These are phyloP conservation scores for Deilephila porcellus DNA, from an alignment of 2,888 invertebrate genomes.

Conservation along the genomic window DNA sequence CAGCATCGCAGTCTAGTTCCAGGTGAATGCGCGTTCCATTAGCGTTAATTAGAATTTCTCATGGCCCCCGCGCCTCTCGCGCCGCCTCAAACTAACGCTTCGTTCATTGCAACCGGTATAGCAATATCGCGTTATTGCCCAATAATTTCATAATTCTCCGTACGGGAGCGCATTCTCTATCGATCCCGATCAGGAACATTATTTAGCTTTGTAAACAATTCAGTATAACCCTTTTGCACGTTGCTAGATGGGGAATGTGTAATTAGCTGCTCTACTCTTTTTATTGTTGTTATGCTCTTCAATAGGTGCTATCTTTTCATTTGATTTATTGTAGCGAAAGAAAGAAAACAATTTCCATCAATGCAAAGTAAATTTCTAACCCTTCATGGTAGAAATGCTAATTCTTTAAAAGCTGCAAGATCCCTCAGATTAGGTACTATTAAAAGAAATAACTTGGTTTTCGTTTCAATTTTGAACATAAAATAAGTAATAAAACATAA, in stretches of 20 bases:
- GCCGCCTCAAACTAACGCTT: constrained; percentile 39
- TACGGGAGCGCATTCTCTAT: constrained; percentile 17
- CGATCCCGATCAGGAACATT: not conserved
- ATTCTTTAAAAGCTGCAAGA: too few relatives aligned
- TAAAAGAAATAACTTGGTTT: too few relatives aligned
- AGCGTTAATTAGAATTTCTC: constrained; percentile 79
- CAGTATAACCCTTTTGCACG: not conserved
- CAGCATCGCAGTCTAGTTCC: constrained; percentile 59
- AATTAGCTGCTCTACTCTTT: not conserved
- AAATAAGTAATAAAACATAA: too few relatives aligned
- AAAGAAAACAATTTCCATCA: not conserved
- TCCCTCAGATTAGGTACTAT: too few relatives aligned
- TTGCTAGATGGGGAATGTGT: not conserved
- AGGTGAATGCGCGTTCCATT: constrained; percentile 73
- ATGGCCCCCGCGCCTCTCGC: constrained; percentile 46
- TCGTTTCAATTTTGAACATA: too few relatives aligned
- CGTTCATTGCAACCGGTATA: constrained; percentile 39
- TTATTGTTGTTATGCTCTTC: not conserved
- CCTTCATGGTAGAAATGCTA: too few relatives aligned
- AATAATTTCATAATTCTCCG: constrained; percentile 25
- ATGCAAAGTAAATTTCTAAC: not conserved
- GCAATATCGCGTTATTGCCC: constrained; percentile 28
- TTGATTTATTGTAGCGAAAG: not conserved
- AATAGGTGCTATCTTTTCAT: not conserved
- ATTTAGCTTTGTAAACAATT: not conserved